phyloP scores from a whole-genome alignment of 2,888 invertebrate genomes.

The Torymus tubicola region DNA sequence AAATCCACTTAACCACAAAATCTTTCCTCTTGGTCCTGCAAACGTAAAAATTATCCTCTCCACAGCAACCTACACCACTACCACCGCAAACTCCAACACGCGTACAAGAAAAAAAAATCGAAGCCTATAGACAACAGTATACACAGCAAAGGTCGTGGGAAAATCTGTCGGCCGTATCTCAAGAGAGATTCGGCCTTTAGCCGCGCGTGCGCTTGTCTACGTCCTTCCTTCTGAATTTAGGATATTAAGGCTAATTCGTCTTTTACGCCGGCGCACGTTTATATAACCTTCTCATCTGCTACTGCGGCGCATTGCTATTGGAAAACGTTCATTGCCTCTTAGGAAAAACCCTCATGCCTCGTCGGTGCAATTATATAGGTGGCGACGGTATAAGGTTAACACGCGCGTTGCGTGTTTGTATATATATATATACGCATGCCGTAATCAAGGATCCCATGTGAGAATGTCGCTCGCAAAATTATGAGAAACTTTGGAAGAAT shows the following conservation, averaged over 20 bases:
- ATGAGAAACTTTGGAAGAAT: too few species aligned
- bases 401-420: background rate
- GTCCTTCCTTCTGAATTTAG: conserved; percentile 52
- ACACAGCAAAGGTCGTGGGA: conserved; percentile 22
- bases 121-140: background rate
- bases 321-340: conserved; percentile 29
- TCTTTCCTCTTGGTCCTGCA: too few species aligned
- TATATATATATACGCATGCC: too few species aligned
- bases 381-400: too few species aligned
- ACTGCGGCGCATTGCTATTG: background rate
- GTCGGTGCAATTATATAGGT: too few species aligned
- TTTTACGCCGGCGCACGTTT: conserved; percentile 34
- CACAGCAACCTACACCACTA: too few species aligned
- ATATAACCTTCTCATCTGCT: conserved; percentile 15
- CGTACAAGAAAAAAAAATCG: background rate
- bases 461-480: too few species aligned
- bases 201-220: background rate
- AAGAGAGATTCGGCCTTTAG: conserved; percentile 22
- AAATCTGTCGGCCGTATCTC: conserved; percentile 22
- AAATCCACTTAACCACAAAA: too few species aligned
- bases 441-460: too few species aligned
- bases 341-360: too few species aligned
- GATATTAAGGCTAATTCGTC: conserved; percentile 54
- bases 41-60: too few species aligned
- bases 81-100: too few species aligned